Evolutionary conservation across 2,113 vertebrate species (phyloP), one percentile per base, ranked within the genome.

Genomic region (Apteryx owenii): DNA sequence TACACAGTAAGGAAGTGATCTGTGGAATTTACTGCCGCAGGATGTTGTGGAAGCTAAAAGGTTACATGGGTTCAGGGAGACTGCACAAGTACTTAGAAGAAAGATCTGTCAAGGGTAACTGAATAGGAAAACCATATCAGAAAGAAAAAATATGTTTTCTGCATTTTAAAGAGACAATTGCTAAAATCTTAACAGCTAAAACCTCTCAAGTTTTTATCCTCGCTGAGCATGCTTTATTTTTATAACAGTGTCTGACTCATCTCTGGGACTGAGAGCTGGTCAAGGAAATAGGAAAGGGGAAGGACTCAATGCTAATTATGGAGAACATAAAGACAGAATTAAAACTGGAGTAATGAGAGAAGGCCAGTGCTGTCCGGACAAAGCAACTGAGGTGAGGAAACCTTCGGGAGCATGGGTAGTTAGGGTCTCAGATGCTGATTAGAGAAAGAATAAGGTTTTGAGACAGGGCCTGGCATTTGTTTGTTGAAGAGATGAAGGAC

Each of bases 401-500:
- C 92, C 96, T 88, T 90, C 95, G 92, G 88, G 95, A 96, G 46
- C 60, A 44, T 0, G 6, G 40, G 29, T 90, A 96, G 96, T 95
- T 90, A 93, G 75, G 75, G 81, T 70, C 9, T 4, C 75, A 88
- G 81, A 87, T 69, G 42, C 75, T 89, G 70, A 72, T 53, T 29
- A 65, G 90, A 48, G 61, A 48, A 77, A 48, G 78, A 64, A 48
- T 22, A 23, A 5, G n/a, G 70, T 73, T 94, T 66, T 56, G 89
- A 94, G 93, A 58, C 66, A 69, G 81, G 71, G 51, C 56, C 42
- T 96, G 89, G 53, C 81, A 44, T 93, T 73, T 95, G 79, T 96
- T 97, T 95, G 85, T 85, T 81, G 85, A 94, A 90, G 83, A 96
- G 93, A 95, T 94, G 96, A 89, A 86, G 89, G 82, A 85, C 85